Base-by-base conservation (phyloP, 2,113 vertebrate genomes). In the Sinocyclocheilus grahami region DNA sequence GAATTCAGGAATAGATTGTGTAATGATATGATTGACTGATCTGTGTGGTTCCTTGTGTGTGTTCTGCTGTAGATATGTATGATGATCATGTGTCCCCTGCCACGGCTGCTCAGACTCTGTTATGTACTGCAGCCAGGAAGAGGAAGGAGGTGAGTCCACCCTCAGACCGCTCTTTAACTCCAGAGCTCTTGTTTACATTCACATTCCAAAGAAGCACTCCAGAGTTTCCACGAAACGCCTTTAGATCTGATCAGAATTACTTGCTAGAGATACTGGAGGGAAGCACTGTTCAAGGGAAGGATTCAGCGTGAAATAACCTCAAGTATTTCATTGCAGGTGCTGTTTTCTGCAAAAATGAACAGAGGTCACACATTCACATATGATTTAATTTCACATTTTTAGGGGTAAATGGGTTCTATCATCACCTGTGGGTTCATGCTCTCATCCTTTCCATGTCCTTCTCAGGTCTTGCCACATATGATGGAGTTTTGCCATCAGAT, bases 401-500 rank as follows among this genome's bases (percentile, higher is more conserved):
- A 67, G 14, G 27, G 5, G 13, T 65, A 65, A 67, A 33, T 30
- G 3, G 13, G n/a, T 27, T 48, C 46, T 12, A 0, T 12, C 46
- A 48, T 48, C 3, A 11, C 10, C 46, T 48, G 46, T 48, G 46
- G 2, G 11, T 48, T 12, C 46, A 3, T 48, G 10, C 46, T 48
- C 46, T 48, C 46, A 10, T 12, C 14, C 14, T 37, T 24, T 48
- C n/a, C 20, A 4, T 37, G 53, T 20, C 13, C 82, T 22, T 39
- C 0, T 80, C 89, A 99, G 98, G 96, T 99, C 30, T 94, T 99
- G 87, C 97, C 97, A 81, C 97, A 98, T 92, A 98, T 97, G 96
- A 99, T 99, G 98, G 95, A 96, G 6, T 99, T 98, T 93, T 99
- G 98, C 92, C 97, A 98, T 87, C 97, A 98, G 91, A 97, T 96